Evolutionary conservation across 1,140 invertebrate species (phyloP).

Genomic region (Melanaphis sacchari): DNA sequence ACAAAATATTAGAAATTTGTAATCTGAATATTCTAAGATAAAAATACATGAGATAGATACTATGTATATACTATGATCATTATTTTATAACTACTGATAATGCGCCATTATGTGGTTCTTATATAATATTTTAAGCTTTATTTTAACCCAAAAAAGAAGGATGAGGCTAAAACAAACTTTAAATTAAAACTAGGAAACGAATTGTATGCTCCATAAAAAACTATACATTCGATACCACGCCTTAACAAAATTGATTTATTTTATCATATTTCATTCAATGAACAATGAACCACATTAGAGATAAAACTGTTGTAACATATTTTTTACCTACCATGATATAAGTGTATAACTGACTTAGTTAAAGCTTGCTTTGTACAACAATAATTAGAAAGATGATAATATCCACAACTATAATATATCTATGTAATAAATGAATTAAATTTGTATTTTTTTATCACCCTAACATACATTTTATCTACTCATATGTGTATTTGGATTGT

Average conservation of each 20-base stretch:
- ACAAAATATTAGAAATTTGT: background rate
- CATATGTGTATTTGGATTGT: background rate
- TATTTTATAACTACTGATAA: background rate
- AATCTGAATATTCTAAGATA: background rate
- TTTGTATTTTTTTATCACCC: too few species aligned
- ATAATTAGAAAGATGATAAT: background rate
- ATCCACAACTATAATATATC: background rate
- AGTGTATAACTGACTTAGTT: background rate
- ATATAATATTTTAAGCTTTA: too few species aligned
- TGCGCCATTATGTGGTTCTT: too few species aligned
- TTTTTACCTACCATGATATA: background rate
- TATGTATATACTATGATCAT: background rate
- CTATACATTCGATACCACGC: background rate
- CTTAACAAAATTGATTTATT: slow-evolving; percentile 10
- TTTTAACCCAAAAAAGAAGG: too few species aligned
- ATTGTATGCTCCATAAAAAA: background rate
- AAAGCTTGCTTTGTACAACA: background rate
- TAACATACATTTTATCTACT: too few species aligned
- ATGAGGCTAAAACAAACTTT: background rate
- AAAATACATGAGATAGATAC: background rate
- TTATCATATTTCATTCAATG: background rate
- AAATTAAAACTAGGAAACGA: background rate
- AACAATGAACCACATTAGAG: background rate
- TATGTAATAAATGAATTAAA: background rate
- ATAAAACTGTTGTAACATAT: background rate